These are phyloP conservation scores for Sphenodon punctatus DNA, from an alignment of 2,797 vertebrate species.

Conservation along the genomic window DNA sequence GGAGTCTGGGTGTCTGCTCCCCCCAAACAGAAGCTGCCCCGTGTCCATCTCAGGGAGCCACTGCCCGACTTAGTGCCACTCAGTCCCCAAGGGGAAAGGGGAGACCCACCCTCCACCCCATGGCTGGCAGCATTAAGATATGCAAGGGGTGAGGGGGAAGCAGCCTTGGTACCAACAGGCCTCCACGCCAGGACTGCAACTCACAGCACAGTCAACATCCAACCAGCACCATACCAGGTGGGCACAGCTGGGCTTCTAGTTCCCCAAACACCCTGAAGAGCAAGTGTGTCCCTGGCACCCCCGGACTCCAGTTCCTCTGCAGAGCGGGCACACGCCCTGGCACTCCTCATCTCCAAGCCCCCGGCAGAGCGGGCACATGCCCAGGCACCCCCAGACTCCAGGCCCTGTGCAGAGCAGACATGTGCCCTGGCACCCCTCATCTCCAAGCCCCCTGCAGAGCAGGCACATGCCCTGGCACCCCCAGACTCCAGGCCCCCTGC, in stretches of 20 bases:
- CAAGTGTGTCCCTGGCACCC: not conserved
- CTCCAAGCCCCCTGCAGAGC: not conserved
- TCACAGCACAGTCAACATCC: not conserved
- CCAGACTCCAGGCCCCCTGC: accelerated
- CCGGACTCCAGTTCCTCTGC: accelerated
- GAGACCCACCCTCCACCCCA: not conserved
- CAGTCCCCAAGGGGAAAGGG: not conserved
- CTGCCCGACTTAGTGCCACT: not conserved
- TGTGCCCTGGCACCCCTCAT: not conserved
- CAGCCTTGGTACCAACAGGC: no score
- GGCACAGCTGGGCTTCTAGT: accelerated
- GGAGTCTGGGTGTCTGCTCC: no score
- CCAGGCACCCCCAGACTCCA: no score
- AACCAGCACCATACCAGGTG: accelerated
- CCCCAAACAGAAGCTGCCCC: no score
- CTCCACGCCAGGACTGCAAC: no score
- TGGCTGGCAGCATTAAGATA: no score
- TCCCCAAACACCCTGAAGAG: not conserved
- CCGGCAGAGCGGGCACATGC: no score
- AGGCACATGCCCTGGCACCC: not conserved
- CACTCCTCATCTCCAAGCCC: not conserved
- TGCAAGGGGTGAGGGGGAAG: not conserved
- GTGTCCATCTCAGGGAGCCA: no score
- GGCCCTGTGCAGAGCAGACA: no score
- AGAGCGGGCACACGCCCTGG: not conserved